These are phyloP conservation scores for Copsychus sechellarum DNA, from an alignment of 2,113 vertebrate species.

Conservation along the genomic window DNA sequence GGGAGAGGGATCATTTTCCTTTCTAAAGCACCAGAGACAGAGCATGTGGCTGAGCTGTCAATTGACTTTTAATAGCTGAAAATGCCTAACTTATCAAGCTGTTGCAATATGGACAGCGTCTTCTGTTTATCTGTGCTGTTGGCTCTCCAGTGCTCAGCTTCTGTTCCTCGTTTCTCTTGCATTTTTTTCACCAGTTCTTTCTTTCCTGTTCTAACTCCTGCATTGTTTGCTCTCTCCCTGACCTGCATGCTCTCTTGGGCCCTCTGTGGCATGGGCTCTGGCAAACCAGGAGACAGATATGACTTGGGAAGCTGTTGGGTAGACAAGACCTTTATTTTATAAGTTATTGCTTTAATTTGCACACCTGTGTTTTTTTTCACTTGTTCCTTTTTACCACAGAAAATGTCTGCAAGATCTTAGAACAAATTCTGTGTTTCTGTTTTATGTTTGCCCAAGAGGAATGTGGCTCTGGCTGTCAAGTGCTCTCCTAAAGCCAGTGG, in stretches of 20 bases:
- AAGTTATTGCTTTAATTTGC: not conserved
- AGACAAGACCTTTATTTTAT: not conserved
- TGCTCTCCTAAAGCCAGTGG: not conserved
- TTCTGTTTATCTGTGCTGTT: not conserved
- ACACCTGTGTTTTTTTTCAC: not conserved
- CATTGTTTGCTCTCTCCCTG: not conserved
- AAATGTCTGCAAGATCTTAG: not conserved
- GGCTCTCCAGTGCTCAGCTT: not conserved
- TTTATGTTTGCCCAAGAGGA: not conserved
- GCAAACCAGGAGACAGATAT: not conserved
- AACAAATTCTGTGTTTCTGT: not conserved
- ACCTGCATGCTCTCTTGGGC: not conserved
- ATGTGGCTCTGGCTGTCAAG: fast-evolving
- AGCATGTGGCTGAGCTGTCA: not conserved
- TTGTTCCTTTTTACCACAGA: not conserved
- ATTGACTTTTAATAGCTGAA: constrained; percentile 8
- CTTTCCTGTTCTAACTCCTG: not conserved
- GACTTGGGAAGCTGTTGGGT: not conserved
- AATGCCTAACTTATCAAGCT: not conserved
- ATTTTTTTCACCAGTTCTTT: not conserved
- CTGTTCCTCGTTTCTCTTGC: not conserved
- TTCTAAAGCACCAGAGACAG: not conserved
- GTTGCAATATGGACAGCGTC: not conserved
- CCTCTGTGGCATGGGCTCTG: not conserved
- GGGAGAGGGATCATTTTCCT: not conserved